Conservation (phyloP, 2,113 vertebrate species). For the Etia nguti region DNA sequence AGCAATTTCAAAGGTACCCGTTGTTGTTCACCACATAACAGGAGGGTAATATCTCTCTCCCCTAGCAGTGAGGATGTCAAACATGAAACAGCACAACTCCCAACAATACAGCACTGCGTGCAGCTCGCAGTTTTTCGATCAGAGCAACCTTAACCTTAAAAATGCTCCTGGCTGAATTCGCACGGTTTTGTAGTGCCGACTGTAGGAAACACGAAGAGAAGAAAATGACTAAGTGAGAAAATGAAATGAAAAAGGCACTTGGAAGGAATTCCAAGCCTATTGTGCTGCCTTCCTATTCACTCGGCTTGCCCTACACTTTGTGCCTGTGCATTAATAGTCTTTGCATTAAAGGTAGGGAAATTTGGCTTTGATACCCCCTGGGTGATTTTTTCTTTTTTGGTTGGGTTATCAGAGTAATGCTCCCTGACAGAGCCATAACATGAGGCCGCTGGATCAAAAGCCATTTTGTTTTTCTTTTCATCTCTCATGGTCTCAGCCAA, state of each 20-base stretch:
- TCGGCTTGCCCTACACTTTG: neutral
- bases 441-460: slow-evolving; percentile 51
- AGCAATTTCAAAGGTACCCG: slow-evolving; percentile 23
- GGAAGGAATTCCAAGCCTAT: neutral
- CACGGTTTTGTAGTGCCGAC: slow-evolving; percentile 23
- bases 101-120: slow-evolving; percentile 46
- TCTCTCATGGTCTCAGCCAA: slow-evolving; percentile 29
- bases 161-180: slow-evolving; percentile 21
- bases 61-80: slow-evolving; percentile 21
- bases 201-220: slow-evolving; percentile 30
- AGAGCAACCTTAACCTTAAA: slow-evolving; percentile 22
- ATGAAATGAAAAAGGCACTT: slow-evolving; percentile 24
- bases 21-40: slow-evolving; percentile 18
- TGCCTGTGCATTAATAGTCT: slow-evolving; percentile 15
- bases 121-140: slow-evolving; percentile 52
- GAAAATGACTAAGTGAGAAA: slow-evolving; percentile 17
- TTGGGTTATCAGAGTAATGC: slow-evolving; percentile 47
- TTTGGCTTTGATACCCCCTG: slow-evolving; percentile 19
- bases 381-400: neutral
- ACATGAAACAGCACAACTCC: slow-evolving; percentile 48
- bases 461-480: slow-evolving; percentile 63
- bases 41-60: slow-evolving; percentile 23
- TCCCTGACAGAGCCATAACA: slow-evolving; percentile 54
- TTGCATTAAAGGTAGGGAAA: slow-evolving; percentile 20
- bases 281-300: neutral